Evolutionary conservation across 2,888 invertebrate genomes (phyloP), one percentile per base, ranked within the genome.

Genomic region (Temnothorax unifasciatus): DNA sequence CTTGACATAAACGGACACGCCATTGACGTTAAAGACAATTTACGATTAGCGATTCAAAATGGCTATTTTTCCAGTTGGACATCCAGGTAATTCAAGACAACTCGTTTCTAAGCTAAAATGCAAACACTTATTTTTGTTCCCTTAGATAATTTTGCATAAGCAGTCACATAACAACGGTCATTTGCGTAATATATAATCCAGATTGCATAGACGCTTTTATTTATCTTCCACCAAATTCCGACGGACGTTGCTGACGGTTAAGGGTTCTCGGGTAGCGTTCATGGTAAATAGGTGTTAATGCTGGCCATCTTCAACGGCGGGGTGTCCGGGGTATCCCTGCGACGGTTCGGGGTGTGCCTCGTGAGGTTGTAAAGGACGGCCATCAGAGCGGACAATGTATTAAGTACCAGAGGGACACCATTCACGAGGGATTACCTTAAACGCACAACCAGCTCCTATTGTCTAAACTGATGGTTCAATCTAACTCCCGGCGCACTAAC

Each of bases 401-500:
- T 93, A 93, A 93, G 94, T 93, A 92, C 92, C 92, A 90, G 90
- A 91, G 93, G 92, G 92, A 93, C 92, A 92, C 93, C 88, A 93
- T 94, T 94, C 93, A 94, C 93, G 77, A 88, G 92, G 94, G 94
- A 94, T 94, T 94, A 94, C 92, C 93, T 93, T 93, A 94, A 94
- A 94, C 92, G 93, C 91, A 89, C 93, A 91, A 93, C 92, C 93
- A 92, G 92, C 90, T 92, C 87, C 93, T 90, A 94, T 95, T 95
- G 94, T 94, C 92, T 94, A 92, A 94, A 93, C 93, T 93, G 93
- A 94, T 93, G 92, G 92, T 91, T 91, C 92, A 93, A 93, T 93
- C 92, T 90, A 87, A 90, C 90, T 85, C 84, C 85, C 74, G 84
- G 84, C 81, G 87, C 86, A 83, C 91, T 91, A 92, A 91, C 91